Evolutionary conservation across 2,113 vertebrate species (phyloP).

Genomic region (Trichechus manatus): DNA sequence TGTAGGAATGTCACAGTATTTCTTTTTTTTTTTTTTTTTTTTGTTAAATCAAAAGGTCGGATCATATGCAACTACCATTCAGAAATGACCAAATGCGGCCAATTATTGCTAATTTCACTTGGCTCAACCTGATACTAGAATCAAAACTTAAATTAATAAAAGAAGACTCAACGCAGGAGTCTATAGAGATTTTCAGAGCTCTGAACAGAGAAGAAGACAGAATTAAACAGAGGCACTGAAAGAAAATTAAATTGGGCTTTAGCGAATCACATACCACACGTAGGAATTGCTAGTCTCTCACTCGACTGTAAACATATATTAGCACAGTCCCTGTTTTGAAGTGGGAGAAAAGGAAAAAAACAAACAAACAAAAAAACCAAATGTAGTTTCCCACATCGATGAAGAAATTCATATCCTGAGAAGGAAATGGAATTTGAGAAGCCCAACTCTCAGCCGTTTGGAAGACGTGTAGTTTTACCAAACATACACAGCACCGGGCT

Average conservation of each 20-base stretch:
- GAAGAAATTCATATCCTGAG: background rate
- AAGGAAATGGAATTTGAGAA: slow-evolving; percentile 31
- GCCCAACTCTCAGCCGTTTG: background rate
- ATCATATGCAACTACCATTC: background rate
- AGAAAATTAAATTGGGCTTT: background rate
- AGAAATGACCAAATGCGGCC: background rate
- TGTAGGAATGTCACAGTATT: too few species aligned
- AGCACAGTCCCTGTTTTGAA: background rate
- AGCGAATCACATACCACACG: accelerated
- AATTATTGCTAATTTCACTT: background rate
- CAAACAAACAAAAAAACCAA: too few species aligned
- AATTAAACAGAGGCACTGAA: too few species aligned
- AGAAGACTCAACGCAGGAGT: background rate
- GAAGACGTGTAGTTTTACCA: background rate
- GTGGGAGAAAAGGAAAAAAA: background rate
- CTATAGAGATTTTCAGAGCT: background rate
- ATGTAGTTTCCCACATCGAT: background rate
- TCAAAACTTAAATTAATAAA: background rate
- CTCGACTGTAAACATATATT: background rate
- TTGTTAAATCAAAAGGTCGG: too few species aligned
- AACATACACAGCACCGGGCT: background rate
- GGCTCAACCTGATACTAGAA: background rate
- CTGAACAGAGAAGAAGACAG: background rate
- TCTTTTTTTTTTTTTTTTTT: too few species aligned
- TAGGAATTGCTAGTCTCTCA: background rate